A percentile compares a stretch with the other conserved stretches of the same genome.
phyloP scores from a whole-genome alignment of 2,888 invertebrate species.

The Archaeoteleia sp. region DNA sequence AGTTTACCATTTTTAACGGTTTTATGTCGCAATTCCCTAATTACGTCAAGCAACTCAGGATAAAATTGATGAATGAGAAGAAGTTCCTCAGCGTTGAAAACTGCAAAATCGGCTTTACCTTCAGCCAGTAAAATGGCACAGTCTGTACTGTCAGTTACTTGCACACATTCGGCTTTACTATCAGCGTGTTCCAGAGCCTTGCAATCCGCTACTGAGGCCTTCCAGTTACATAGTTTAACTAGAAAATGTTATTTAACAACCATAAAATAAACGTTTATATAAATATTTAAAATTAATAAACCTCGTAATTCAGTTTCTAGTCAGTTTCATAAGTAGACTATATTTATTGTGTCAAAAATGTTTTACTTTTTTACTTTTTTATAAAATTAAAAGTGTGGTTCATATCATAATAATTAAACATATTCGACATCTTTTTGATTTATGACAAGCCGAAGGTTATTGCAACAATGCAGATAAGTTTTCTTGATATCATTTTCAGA shows the following conservation, averaged over 20 bases:
- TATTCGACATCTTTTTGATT: no score
- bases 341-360: no score
- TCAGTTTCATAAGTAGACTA: no score
- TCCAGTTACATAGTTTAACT: constrained; percentile 61
- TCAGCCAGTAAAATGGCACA: constrained; percentile 78
- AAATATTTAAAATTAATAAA: no score
- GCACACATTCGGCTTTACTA: constrained; percentile 60
- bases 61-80: constrained; percentile 75
- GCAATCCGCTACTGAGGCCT: constrained; percentile 46
- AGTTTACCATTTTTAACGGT: constrained; percentile 69
- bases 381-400: no score
- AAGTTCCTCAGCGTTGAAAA: constrained; percentile 80
- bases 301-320: no score
- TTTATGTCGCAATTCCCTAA: constrained; percentile 63
- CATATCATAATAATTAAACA: no score
- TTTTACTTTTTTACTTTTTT: no score
- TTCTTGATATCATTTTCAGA: no score
- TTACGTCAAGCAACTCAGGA: constrained; percentile 58
- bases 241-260: constrained; percentile 24
- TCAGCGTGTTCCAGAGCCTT: constrained; percentile 49
- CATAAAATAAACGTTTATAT: background rate
- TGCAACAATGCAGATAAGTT: no score
- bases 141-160: constrained; percentile 76
- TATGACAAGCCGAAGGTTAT: no score
- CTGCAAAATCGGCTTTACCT: constrained; percentile 78